Base-by-base conservation (phyloP, 2,113 vertebrate genomes). In the Indri indri region DNA sequence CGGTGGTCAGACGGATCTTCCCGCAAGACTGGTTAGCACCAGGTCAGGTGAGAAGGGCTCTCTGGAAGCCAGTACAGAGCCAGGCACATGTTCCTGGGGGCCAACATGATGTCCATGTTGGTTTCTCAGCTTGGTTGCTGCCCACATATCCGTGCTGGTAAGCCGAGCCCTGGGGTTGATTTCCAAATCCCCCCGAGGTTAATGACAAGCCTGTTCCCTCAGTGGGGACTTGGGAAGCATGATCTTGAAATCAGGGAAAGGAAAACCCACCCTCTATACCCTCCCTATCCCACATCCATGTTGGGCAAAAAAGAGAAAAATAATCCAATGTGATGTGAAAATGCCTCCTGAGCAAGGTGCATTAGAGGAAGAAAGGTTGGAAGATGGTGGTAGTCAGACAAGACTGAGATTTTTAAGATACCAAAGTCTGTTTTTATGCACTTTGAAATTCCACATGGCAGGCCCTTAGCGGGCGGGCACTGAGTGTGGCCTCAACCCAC, bases 401-500 rank as follows among this genome's bases (percentile, higher is more conserved):
- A 12, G 45, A 92, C 52, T 20, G 76, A 34, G 11, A 73, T 87
- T 70, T 97, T 93, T 90, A 93, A 65, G 42, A 90, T 88, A 94
- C 7, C 22, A 20, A 27, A 22, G 6, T 34, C 40, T 59, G 5
- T 54, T 85, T 76, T 27, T 25, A 34, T 63, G 10, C 0, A 66
- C 57, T 86, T 94, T 50, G 71, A 77, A 96, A 59, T 80, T 74
- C 84, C 59, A 90, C 54, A 7, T 13, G 9, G 63, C 18, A 42
- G 57, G 54, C 37, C 61, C 27, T 86, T 57, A 13, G 17, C 1
- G 23, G 16, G 17, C 1, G 23, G 16, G 16, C 23, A 50, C 3
- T 12, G 23, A 50, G 6, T 34, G 7, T 30, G 47, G 42, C 71
- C 23, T 87, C 14, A 27, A 6, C n/a, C 27, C 45, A 14, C 17